Percentiles rank a stretch among this genome's conserved stretches.
These are phyloP conservation scores for Mobula birostris DNA, from an alignment of 2,113 vertebrate species.

Conservation along the genomic window DNA sequence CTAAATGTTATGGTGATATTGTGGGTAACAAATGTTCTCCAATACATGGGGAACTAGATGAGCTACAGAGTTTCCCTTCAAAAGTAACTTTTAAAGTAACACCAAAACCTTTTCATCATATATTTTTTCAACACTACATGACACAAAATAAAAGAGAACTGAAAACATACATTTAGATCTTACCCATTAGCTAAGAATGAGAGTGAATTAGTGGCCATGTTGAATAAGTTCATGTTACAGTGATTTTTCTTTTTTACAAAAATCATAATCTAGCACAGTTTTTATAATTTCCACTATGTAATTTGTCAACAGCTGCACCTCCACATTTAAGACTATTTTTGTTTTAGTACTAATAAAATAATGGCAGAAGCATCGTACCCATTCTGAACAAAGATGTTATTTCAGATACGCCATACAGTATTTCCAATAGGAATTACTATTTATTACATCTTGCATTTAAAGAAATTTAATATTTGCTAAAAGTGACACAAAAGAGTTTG, in stretches of 20 bases:
- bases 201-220: not conserved
- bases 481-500: not conserved
- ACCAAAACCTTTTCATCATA: not conserved
- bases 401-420: no score
- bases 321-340: not conserved
- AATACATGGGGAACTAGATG: not conserved
- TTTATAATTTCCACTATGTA: not conserved
- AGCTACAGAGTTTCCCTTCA: not conserved
- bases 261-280: not conserved
- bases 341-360: not conserved
- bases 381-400: not conserved
- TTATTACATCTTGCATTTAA: not conserved
- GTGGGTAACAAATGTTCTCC: not conserved
- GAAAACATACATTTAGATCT: not conserved
- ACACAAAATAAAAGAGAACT: not conserved
- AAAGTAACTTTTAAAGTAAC: not conserved
- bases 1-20: no score
- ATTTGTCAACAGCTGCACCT: not conserved
- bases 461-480: not conserved
- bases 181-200: no score
- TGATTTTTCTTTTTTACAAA: not conserved
- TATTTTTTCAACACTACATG: not conserved
- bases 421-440: not conserved
- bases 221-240: not conserved
- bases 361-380: no score